These are phyloP conservation scores for Paratrypauchen microcephalus DNA, from an alignment of 2,797 vertebrate genomes.

Conservation along the genomic window DNA sequence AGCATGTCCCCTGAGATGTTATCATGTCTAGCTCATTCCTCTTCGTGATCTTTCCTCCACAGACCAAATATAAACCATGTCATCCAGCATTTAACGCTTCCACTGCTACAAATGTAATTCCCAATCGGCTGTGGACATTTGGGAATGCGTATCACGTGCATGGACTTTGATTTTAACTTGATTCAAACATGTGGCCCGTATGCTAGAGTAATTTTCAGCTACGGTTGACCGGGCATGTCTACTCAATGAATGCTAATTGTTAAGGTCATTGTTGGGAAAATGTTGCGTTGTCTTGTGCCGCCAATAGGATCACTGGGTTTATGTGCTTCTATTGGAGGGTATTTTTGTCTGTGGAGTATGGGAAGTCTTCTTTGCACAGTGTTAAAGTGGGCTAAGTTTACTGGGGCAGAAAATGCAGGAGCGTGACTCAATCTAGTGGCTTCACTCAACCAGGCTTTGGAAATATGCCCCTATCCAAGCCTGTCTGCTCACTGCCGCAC, in stretches of 20 bases:
- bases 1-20: constrained; percentile 38
- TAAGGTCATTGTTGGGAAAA: constrained; percentile 40
- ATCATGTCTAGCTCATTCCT: constrained; percentile 63
- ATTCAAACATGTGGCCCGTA: constrained; percentile 40
- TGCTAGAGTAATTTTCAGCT: constrained; percentile 45
- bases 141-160: constrained; percentile 36
- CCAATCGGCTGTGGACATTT: constrained; percentile 42
- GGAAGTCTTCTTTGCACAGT: constrained; percentile 52
- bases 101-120: constrained; percentile 50
- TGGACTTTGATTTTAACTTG: constrained; percentile 43
- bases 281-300: constrained; percentile 21
- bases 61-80: constrained; percentile 63
- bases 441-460: constrained; percentile 61
- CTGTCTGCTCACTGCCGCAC: constrained; percentile 56
- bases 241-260: constrained; percentile 50
- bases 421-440: constrained; percentile 69
- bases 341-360: constrained; percentile 45
- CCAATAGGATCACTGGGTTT: constrained; percentile 16
- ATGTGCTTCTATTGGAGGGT: constrained; percentile 36
- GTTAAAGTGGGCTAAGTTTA: constrained; percentile 76
- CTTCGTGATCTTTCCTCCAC: constrained; percentile 53
- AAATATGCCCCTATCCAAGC: constrained; percentile 69
- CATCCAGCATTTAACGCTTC: constrained; percentile 70
- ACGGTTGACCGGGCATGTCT: constrained; percentile 16
- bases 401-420: constrained; percentile 78